A percentile compares a stretch with the other conserved stretches of the same genome.
Evolutionary conservation across 2,888 invertebrate species (phyloP).

Genomic region (Eupithecia vulgata): DNA sequence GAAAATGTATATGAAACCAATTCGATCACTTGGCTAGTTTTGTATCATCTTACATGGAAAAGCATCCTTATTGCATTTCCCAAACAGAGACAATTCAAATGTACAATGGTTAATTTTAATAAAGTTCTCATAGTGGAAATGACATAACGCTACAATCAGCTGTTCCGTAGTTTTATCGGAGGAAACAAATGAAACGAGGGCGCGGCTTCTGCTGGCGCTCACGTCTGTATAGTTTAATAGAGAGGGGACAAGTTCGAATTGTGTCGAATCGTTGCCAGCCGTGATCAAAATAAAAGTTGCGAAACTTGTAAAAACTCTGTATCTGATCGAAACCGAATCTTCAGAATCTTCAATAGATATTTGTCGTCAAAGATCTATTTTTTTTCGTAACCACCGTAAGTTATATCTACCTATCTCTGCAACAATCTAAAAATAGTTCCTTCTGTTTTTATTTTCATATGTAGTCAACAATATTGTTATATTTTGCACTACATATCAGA

Average conservation of each 20-base stretch:
- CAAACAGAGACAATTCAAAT: no score
- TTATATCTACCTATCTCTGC: no score
- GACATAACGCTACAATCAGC: slow-evolving; percentile 7
- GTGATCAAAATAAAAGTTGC: not conserved
- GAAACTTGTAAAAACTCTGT: not conserved
- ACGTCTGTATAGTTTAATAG: slow-evolving; percentile 22
- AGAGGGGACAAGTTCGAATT: slow-evolving; percentile 17
- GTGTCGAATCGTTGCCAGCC: not conserved
- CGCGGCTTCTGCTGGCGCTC: slow-evolving; percentile 11
- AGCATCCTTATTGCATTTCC: no score
- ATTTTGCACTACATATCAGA: not conserved
- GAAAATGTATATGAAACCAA: not conserved
- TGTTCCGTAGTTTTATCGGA: slow-evolving; percentile 23
- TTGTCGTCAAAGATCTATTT: no score
- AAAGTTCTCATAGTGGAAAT: not conserved
- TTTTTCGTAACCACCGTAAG: no score
- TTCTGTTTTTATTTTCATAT: no score
- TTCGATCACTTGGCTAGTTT: no score
- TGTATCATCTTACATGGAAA: no score
- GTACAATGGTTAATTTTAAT: not conserved
- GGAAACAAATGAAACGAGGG: slow-evolving; percentile 27
- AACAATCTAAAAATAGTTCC: no score
- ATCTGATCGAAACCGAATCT: not conserved
- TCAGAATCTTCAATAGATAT: no score
- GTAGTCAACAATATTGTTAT: no score